phyloP scores from a whole-genome alignment of 53 echinoderm and acorn worm species.

The Echinometra lucunter region DNA sequence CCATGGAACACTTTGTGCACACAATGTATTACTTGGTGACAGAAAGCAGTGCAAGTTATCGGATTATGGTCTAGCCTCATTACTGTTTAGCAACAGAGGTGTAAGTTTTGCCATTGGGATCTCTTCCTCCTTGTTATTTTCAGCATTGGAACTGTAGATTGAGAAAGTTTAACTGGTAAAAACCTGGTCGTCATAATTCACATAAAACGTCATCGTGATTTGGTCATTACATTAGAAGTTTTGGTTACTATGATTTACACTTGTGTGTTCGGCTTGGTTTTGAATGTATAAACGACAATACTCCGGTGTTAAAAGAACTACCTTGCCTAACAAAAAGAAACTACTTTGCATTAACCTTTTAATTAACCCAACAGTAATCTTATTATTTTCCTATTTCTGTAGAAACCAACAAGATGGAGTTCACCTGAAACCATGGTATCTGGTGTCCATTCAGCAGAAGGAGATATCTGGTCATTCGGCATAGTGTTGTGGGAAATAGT shows the following conservation, averaged over 20 bases:
- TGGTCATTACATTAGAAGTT: too few species aligned
- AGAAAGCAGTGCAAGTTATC: not conserved
- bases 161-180: too few species aligned
- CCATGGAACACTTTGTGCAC: not conserved
- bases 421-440: not conserved
- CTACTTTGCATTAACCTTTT: too few species aligned
- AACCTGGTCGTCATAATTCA: too few species aligned
- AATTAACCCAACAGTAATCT: not conserved
- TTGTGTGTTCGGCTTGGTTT: too few species aligned
- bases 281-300: too few species aligned
- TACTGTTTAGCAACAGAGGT: not conserved
- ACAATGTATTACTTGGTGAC: not conserved
- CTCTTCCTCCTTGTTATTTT: too few species aligned
- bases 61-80: not conserved
- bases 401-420: slow-evolving; percentile 28
- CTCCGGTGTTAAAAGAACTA: too few species aligned
- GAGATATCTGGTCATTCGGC: slow-evolving; percentile 4
- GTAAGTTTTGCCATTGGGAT: not conserved
- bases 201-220: too few species aligned
- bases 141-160: too few species aligned
- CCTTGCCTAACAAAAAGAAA: too few species aligned
- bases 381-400: not conserved
- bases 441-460: not conserved
- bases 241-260: too few species aligned
- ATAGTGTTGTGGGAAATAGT: slow-evolving; percentile 28